Evolutionary conservation across 2,797 vertebrate genomes (phyloP).

Genomic region (Pangasius larnaudii): DNA sequence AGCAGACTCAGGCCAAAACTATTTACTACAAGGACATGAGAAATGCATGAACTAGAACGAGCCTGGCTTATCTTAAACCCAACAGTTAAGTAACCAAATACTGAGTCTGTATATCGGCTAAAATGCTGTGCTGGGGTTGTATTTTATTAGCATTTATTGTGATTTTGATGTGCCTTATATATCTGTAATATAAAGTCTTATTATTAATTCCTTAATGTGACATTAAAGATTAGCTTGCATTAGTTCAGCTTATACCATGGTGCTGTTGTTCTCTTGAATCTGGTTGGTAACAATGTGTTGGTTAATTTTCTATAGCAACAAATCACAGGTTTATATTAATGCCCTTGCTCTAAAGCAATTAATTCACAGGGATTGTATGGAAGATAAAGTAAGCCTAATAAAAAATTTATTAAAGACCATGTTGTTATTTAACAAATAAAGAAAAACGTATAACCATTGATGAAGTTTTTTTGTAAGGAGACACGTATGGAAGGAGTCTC

Average conservation of each 20-base stretch:
- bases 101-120: background rate
- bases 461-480: background rate
- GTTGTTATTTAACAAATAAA: background rate
- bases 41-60: constrained; percentile 4
- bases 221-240: background rate
- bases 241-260: background rate
- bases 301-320: background rate
- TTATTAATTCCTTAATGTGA: background rate
- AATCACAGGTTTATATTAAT: background rate
- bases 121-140: background rate
- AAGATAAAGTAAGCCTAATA: background rate
- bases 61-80: background rate
- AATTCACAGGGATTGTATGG: background rate
- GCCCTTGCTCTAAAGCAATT: background rate
- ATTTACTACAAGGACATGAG: constrained; percentile 32
- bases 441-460: background rate
- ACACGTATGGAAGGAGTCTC: background rate
- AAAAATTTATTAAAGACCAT: background rate
- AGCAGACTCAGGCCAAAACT: constrained; percentile 24
- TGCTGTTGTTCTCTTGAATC: background rate
- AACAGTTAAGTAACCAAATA: background rate
- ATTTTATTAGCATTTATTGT: background rate
- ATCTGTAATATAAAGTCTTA: background rate
- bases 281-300: background rate
- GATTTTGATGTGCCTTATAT: background rate